Evolutionary conservation across 2,888 invertebrate species (phyloP).

Genomic region (Phengaris alcon): DNA sequence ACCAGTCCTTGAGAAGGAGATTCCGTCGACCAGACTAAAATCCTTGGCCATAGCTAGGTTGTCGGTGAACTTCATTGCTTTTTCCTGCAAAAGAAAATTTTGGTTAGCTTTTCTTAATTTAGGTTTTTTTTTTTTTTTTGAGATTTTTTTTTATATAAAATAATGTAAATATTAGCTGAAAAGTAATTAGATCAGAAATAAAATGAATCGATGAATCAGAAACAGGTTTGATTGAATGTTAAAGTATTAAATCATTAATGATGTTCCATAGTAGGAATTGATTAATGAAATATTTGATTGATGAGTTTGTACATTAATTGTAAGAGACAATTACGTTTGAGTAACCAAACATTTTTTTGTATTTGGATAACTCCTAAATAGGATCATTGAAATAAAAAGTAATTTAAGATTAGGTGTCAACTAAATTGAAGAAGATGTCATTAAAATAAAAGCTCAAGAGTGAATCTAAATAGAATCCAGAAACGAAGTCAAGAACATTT

Average conservation of each 20-base stretch:
- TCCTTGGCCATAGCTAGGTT: constrained; percentile 69
- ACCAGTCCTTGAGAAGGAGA: constrained; percentile 65
- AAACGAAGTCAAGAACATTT: too few species aligned
- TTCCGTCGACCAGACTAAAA: constrained; percentile 61
- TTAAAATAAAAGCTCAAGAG: too few species aligned
- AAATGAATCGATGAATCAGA: background rate
- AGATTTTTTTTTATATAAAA: too few species aligned
- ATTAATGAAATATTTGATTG: background rate
- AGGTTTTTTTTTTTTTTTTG: background rate
- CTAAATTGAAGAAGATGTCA: too few species aligned
- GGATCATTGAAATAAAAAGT: too few species aligned
- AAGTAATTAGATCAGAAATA: background rate
- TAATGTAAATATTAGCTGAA: background rate
- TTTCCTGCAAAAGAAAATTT: constrained; percentile 57
- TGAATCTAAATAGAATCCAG: too few species aligned
- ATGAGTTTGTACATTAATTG: background rate
- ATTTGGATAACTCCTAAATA: too few species aligned
- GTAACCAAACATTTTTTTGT: background rate
- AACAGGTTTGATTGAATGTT: background rate
- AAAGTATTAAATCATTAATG: background rate
- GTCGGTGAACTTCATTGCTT: constrained; percentile 71
- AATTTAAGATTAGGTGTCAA: too few species aligned
- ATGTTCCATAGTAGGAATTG: background rate
- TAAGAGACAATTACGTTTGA: background rate
- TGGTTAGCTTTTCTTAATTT: background rate